A percentile compares a stretch with the other conserved stretches of the same genome.
Evolutionary conservation across 1,140 invertebrate species (phyloP).

Genomic region (Pseudobourletiella spinata): DNA sequence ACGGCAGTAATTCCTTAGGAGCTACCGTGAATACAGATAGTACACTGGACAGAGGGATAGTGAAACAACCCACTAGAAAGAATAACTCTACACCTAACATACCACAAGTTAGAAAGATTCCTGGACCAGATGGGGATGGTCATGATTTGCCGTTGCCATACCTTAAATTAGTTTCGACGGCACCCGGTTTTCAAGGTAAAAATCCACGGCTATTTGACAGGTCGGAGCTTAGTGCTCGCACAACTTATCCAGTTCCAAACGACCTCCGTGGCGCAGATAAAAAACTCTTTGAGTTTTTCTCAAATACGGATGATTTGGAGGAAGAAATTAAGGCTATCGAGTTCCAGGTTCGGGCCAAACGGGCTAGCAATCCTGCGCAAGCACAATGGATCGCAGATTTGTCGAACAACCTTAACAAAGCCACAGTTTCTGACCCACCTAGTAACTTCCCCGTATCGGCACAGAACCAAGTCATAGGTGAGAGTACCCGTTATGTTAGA

Average conservation of each 20-base stretch:
- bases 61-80: background rate
- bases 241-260: background rate
- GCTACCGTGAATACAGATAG: background rate
- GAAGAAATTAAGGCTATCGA: conserved; percentile 5
- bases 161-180: conserved; percentile 1
- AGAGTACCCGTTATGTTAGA: too few species aligned
- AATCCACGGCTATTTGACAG: background rate
- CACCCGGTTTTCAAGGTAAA: conserved; percentile 1
- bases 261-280: background rate
- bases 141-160: background rate
- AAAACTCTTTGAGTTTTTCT: conserved; percentile 1
- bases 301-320: conserved; percentile 1
- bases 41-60: background rate
- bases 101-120: background rate
- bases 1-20: background rate
- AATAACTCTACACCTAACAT: conserved; percentile 1
- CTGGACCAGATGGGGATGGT: conserved; percentile 12
- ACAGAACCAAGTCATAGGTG: background rate
- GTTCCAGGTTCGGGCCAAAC: conserved; percentile 2
- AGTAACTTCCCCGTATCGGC: background rate
- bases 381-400: conserved; percentile 5
- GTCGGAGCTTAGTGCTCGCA: background rate
- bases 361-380: background rate
- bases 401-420: conserved; percentile 3
- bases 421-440: background rate